phyloP scores from a whole-genome alignment of 2,797 vertebrate genomes.

The Apodemus agrarius region DNA sequence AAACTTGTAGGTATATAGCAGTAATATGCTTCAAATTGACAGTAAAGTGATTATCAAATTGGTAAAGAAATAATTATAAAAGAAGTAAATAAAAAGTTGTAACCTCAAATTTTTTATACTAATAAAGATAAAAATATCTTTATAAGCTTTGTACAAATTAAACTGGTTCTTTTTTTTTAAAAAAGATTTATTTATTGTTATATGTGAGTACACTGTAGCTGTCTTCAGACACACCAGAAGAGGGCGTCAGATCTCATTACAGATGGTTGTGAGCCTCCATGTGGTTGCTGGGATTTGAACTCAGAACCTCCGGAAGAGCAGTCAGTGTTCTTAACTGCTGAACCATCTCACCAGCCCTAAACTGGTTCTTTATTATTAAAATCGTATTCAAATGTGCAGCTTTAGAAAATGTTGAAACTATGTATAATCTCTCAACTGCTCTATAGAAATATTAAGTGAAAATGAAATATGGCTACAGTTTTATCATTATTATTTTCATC shows the following conservation, averaged over 20 bases:
- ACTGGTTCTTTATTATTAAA: constrained; percentile 18
- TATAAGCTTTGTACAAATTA: constrained; percentile 45
- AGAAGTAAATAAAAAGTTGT: constrained; percentile 9
- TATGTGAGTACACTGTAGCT: no score
- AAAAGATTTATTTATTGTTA: no score
- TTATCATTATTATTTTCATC: background rate
- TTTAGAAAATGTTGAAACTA: constrained; percentile 20
- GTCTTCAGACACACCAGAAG: no score
- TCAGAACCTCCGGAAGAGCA: no score
- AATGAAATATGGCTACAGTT: background rate
- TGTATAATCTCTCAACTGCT: background rate
- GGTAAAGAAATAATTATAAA: constrained; percentile 12
- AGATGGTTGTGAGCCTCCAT: no score
- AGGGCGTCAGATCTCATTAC: no score
- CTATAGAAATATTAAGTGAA: background rate
- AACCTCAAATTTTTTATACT: constrained; percentile 19
- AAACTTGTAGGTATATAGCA: constrained; percentile 24
- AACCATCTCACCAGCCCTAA: no score
- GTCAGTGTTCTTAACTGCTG: no score
- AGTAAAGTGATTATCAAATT: constrained; percentile 51
- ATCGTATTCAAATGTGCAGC: constrained; percentile 19
- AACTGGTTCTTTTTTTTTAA: constrained; percentile 19
- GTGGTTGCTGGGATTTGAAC: no score
- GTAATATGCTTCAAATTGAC: constrained; percentile 24
- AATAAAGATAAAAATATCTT: constrained; percentile 46